These are phyloP conservation scores for Pollenia angustigena DNA, from an alignment of 2,888 invertebrate species.

Conservation along the genomic window DNA sequence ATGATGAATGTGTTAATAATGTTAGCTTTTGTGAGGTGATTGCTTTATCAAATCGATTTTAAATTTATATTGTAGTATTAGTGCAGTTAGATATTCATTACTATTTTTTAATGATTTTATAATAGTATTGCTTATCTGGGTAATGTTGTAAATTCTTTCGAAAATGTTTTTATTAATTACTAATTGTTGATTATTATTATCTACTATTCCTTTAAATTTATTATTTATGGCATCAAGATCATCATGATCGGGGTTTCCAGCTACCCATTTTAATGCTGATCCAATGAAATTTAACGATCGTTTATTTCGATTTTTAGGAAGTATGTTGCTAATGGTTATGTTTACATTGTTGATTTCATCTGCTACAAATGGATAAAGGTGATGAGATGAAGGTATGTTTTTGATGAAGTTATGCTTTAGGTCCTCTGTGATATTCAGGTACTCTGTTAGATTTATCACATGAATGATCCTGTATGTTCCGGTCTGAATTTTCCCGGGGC, in stretches of 20 bases:
- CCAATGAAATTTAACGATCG: not conserved
- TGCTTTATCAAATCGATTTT: not conserved
- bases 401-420: not conserved
- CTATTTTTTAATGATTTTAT: conserved; percentile 6
- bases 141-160: not conserved
- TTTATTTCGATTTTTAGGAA: too few relatives aligned
- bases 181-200: not conserved
- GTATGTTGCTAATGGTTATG: too few relatives aligned
- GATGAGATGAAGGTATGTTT: conserved; percentile 32
- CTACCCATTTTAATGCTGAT: not conserved
- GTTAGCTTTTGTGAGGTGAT: conserved; percentile 10
- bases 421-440: too few relatives aligned
- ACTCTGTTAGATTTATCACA: not conserved
- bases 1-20: conserved; percentile 28
- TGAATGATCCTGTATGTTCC: conserved; percentile 24
- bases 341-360: conserved; percentile 18
- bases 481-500: conserved; percentile 30
- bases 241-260: not conserved
- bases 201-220: not conserved
- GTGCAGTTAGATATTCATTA: not conserved
- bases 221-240: not conserved
- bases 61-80: conserved; percentile 1
- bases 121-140: not conserved
- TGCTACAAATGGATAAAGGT: conserved; percentile 15
- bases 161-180: not conserved